Base-by-base conservation (phyloP, 2,888 invertebrate genomes). In the Heliconius ethilla region DNA sequence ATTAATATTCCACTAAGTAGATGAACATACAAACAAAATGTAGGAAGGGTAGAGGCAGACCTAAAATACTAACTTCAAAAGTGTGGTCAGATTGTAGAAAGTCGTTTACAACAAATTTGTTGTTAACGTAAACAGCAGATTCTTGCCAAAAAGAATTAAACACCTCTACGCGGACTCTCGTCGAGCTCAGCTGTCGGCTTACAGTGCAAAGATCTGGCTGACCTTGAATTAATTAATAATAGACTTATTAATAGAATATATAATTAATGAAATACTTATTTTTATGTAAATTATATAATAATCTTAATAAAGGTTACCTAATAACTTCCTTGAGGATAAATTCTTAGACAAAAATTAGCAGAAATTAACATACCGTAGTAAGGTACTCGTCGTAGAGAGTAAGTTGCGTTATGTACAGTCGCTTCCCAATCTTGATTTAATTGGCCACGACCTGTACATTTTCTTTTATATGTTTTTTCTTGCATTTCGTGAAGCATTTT, bases 61-160 rank as follows among this genome's bases (percentile, higher is more conserved):
- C 11, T 40, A 25, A 45, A 22, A 25, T 29, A 79, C 75, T 79
- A 83, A 93, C 93, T 84, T 94, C 88, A 76, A 87, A 92, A n/a
- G 85, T 83, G 4, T 90, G 86, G n/a, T 91, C 87, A 4, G 89
- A 87, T 1, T 83, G 67, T 55, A 91, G 79, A 80, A 89, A 93
- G 2, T 90, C 84, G 29, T 88, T 85, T 0, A 90, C 81, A 6
- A 91, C 87, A 80, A 94, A 94, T 81, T 91, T 90, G 75, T 94
- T 94, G 83, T 94, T 94, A 65, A 92, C 86, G 75, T 87, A 93
- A 45, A 90, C 78, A 0, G 94, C 90, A 9, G 92, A 92, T 4
- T 93, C 91, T 79, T 90, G 89, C 88, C 91, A 92, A 80, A 86
- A 91, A 0, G 94, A 93, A 3, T 93, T 89, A 6, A 85, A 82